phyloP scores from a whole-genome alignment of 1,140 invertebrate genomes.

The Aphis gossypii region DNA sequence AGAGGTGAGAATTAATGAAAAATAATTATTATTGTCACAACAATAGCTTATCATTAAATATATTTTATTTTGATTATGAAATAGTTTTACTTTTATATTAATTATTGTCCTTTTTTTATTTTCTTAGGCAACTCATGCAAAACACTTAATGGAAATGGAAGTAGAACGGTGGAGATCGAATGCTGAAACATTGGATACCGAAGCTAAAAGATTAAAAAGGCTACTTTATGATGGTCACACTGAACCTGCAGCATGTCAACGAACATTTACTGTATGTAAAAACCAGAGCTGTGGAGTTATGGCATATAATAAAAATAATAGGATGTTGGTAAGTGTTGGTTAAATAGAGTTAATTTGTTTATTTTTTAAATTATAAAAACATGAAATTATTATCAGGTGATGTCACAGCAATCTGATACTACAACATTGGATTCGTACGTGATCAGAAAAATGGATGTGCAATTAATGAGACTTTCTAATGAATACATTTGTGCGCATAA shows the following conservation, averaged over 20 bases:
- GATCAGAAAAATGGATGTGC: slow-evolving; percentile 26
- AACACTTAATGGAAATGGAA: not conserved
- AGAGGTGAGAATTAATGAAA: slow-evolving; percentile 63
- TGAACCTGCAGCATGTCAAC: too few species aligned
- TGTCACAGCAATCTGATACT: not conserved
- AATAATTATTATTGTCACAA: not conserved
- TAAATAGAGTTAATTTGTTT: not conserved
- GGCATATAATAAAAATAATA: not conserved
- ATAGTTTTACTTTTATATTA: not conserved
- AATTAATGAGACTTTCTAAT: slow-evolving; percentile 21
- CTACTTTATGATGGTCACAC: too few species aligned
- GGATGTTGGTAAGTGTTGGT: slow-evolving; percentile 41
- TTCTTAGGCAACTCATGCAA: slow-evolving; percentile 23
- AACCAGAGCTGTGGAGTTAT: not conserved
- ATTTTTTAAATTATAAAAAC: not conserved
- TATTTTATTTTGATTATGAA: not conserved
- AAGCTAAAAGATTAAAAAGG: not conserved
- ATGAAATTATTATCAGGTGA: not conserved
- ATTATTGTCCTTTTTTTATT: not conserved
- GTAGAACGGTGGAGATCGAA: not conserved
- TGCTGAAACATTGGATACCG: not conserved
- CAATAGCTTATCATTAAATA: not conserved
- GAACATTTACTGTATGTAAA: not conserved
- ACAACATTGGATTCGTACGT: not conserved
- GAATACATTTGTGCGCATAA: slow-evolving; percentile 66